Base-by-base conservation (phyloP, 2,888 invertebrate species). In the Strigamia crassipes region DNA sequence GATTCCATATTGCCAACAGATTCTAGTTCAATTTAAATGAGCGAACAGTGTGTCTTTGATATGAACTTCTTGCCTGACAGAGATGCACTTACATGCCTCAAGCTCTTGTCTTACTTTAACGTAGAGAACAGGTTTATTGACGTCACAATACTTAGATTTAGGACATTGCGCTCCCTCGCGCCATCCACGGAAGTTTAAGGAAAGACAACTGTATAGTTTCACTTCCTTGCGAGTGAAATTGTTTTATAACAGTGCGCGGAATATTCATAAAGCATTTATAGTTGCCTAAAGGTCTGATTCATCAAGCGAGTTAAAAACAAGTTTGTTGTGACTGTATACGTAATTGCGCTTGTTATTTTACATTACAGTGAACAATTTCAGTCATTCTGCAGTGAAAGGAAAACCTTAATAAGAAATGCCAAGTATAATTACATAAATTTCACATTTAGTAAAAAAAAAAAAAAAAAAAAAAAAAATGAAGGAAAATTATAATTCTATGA, bases 21-120 rank as follows among this genome's bases (percentile, higher is more conserved):
- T 73, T 73, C 56, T 56, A 56, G 56, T 56, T 56, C 56, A 56
- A 56, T 73, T 73, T 73, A 31, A 31, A 73, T 31, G 73, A 31
- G n/a, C 8, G 73, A 73, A 73, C 27, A 31, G 73, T 31, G 73
- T 31, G 73, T 31, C 73, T 56, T 56, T 56, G 73, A 73, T 73
- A 73, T 73, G 73, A 73, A 73, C 73, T 73, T 73, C 27, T 73
- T 73, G 73, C 27, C 31, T 73, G n/a, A 73, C 73, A 31, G 73
- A 73, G 73, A 73, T 73, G 73, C 73, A 73, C 73, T 73, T 73
- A 73, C 73, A 73, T 73, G 73, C 73, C 73, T 73, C 73, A 23
- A 73, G 73, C 73, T 73, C 73, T 73, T 31, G 73, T 73, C 73
- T 73, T 73, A 73, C 73, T 73, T 73, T 73, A 73, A 27, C 73